Evolutionary conservation across 1,140 invertebrate genomes (phyloP), one percentile per base, ranked within the genome.

Genomic region (Drosophila rufa): DNA sequence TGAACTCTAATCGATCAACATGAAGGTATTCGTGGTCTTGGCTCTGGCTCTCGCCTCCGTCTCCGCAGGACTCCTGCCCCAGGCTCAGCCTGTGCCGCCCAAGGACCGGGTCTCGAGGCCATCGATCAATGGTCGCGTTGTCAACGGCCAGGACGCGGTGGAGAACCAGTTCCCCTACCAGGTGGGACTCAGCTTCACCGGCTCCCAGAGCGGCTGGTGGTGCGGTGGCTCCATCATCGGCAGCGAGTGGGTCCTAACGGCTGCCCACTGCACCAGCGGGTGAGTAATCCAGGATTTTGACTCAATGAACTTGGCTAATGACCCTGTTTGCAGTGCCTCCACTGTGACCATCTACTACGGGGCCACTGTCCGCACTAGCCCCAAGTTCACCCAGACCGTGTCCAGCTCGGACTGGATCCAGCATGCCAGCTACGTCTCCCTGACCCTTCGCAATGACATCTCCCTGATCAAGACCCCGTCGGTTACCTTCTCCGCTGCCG

Each of bases 181-280:
- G 80, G 93, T 93, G 17, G 92, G 92, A 5, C 84, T 95, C 4
- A 80, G 70, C 22, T 89, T 94, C 75, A 61, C 80, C 17, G 82
- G 76, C 12, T 12, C 40, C n/a, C 89, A 89, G 0, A 65, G 69
- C n/a, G 69, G 92, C 79, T 73, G 36, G 50, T 56, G 50, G 51
- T 96, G 95, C 78, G 95, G 95, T 4, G 95, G 94, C 9, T 94
- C 94, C 17, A 76, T 95, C 33, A 93, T 95, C 25, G 92, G 85
- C 68, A 76, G 82, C 47, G 27, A 92, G 12, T 95, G 93, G 93
- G 85, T 95, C 2, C 59, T 95, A 22, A 94, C 94, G 4, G 94
- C 95, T 6, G 95, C 94, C 8, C 95, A 95, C 73, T 95, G 95
- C 75, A 69, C 62, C 51, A 55, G 43, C 48, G 76, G 70, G 79